Evolutionary conservation across 1,140 invertebrate species (phyloP).

Genomic region (Pseudomyrmex sp.): DNA sequence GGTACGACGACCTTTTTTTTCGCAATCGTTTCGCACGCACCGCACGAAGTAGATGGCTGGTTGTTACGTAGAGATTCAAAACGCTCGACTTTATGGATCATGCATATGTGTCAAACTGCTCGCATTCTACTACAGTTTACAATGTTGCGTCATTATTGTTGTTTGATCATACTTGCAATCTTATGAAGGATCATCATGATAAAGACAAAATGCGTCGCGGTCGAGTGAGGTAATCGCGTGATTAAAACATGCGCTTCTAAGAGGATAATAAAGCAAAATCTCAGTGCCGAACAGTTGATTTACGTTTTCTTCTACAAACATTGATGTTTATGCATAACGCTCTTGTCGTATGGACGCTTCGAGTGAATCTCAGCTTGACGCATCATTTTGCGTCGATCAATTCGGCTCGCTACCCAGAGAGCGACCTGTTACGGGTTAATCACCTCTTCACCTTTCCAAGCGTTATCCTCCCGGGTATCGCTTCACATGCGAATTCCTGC

Average conservation of each 20-base stretch:
- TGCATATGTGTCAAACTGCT: background rate
- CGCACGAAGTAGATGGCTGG: conserved; percentile 30
- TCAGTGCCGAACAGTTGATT: background rate
- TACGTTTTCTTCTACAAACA: background rate
- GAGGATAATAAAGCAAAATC: conserved; percentile 10
- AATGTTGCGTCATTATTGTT: no score
- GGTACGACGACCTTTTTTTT: conserved; percentile 45
- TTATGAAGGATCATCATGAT: no score
- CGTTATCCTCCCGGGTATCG: conserved; percentile 7
- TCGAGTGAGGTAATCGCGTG: no score
- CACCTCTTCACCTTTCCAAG: conserved; percentile 46
- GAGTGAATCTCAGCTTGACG: conserved; percentile 23
- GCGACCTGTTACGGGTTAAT: conserved; percentile 47
- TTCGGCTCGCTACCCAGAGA: conserved; percentile 34
- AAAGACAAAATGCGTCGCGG: no score
- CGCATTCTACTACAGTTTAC: no score
- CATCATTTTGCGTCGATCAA: conserved; percentile 31
- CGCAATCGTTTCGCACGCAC: conserved; percentile 12
- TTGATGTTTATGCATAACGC: conserved; percentile 24
- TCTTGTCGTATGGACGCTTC: background rate
- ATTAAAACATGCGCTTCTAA: background rate
- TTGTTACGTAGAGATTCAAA: background rate
- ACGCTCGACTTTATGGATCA: background rate
- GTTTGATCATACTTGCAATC: no score
- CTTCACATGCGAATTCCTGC: background rate